Conservation (phyloP, 2,113 vertebrate genomes). For the Kryptolebias marmoratus region DNA sequence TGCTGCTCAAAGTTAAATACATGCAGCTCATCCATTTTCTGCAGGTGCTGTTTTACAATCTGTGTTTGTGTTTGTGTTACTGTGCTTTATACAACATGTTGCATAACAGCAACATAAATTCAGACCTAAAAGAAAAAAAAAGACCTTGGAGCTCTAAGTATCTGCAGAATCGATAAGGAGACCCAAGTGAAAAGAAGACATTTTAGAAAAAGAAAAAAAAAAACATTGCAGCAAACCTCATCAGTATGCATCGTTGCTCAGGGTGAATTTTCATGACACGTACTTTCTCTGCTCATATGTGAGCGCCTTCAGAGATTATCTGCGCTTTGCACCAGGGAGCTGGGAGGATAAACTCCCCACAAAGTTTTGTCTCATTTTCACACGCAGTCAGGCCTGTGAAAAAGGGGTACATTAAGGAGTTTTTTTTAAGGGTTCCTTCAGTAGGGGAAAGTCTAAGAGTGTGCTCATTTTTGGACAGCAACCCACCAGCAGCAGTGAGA, state of each 20-base stretch:
- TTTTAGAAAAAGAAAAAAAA: not conserved
- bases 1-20: too few species aligned
- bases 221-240: not conserved
- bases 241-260: not conserved
- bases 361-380: not conserved
- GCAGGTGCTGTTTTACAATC: too few species aligned
- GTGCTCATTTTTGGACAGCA: too few species aligned
- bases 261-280: not conserved
- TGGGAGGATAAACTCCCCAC: not conserved
- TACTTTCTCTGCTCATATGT: not conserved
- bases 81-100: not conserved
- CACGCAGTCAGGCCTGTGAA: not conserved
- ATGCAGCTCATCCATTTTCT: too few species aligned
- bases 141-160: not conserved
- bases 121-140: not conserved
- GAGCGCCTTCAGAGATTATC: conserved; percentile 1
- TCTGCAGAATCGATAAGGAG: not conserved
- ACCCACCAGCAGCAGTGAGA: too few species aligned
- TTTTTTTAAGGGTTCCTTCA: not conserved
- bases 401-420: not conserved
- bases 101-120: not conserved
- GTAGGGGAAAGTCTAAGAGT: too few species aligned
- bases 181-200: not conserved
- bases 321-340: not conserved
- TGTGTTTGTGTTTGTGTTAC: not conserved